Conservation (phyloP, 2,888 invertebrate species). For the Cremastinae sp. region DNA sequence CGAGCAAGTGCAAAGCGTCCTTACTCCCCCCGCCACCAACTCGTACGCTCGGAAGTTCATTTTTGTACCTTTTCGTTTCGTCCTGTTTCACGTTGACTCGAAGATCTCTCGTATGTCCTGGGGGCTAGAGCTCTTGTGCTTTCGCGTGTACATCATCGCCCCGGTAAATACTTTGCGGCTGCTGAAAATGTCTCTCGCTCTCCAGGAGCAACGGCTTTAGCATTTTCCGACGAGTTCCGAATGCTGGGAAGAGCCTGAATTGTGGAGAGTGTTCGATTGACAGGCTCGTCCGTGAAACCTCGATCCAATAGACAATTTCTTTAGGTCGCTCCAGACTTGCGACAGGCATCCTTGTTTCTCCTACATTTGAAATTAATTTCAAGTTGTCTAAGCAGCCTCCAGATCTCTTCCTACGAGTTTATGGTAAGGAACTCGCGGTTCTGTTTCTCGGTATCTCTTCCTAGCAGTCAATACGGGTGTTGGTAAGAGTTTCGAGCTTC, state of each 20-base stretch:
- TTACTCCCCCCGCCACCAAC: slow-evolving; percentile 39
- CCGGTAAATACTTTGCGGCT: neutral
- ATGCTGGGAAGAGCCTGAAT: too few species aligned
- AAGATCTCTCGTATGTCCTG: slow-evolving; percentile 58
- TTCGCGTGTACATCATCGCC: slow-evolving; percentile 32
- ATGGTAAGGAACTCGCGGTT: slow-evolving; percentile 27
- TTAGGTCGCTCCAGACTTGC: slow-evolving; percentile 1
- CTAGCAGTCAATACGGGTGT: slow-evolving; percentile 76
- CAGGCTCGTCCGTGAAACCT: neutral
- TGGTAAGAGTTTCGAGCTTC: slow-evolving; percentile 73
- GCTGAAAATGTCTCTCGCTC: too few species aligned
- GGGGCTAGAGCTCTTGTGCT: slow-evolving; percentile 47
- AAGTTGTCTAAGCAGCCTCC: slow-evolving; percentile 75
- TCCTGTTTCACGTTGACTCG: slow-evolving; percentile 40
- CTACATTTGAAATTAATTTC: slow-evolving; percentile 76
- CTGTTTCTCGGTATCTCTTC: slow-evolving; percentile 63
- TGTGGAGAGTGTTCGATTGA: too few species aligned
- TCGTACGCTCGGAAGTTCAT: neutral
- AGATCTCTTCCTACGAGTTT: slow-evolving; percentile 47
- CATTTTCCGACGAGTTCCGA: too few species aligned
- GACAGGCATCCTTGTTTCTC: slow-evolving; percentile 39
- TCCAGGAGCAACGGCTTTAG: too few species aligned
- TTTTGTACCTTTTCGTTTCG: slow-evolving; percentile 21
- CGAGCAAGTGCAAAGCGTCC: slow-evolving; percentile 39
- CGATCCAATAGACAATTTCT: neutral